A percentile compares a stretch with the other conserved stretches of the same genome.
Evolutionary conservation across 2,888 invertebrate genomes (phyloP).

Genomic region (Drosophila fungiperda): DNA sequence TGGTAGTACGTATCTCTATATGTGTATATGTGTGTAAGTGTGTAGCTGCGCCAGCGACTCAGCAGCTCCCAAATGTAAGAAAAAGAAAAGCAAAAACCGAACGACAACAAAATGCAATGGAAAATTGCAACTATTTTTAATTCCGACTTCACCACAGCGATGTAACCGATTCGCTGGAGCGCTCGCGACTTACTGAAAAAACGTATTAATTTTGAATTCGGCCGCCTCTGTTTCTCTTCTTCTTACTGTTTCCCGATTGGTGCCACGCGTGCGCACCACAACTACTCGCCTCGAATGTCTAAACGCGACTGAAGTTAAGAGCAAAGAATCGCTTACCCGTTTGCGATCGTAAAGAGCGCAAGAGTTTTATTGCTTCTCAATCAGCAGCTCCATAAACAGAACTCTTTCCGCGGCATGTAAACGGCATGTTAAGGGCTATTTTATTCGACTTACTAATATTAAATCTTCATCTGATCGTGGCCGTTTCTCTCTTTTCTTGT

Average conservation of each 20-base stretch:
- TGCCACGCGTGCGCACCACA: conserved; percentile 55
- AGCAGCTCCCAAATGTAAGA: conserved; percentile 19
- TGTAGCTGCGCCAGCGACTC: conserved; percentile 25
- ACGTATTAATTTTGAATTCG: conserved; percentile 44
- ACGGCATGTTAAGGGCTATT: neutral
- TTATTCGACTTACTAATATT: neutral
- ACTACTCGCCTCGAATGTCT: conserved; percentile 51
- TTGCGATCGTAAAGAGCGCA: conserved; percentile 18
- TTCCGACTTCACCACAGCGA: conserved; percentile 26
- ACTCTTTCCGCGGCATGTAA: neutral
- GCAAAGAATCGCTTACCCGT: conserved; percentile 7
- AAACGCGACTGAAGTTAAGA: conserved; percentile 46
- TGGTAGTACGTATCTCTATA: conserved; percentile 17
- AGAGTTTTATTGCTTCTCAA: conserved; percentile 1
- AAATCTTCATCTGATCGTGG: neutral
- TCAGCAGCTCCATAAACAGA: neutral
- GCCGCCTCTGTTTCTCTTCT: conserved; percentile 33
- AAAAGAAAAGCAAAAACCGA: conserved; percentile 11
- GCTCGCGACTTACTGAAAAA: conserved; percentile 63
- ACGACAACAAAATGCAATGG: conserved; percentile 8
- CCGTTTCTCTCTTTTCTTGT: neutral
- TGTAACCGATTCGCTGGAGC: conserved; percentile 58
- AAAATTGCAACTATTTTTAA: conserved; percentile 31
- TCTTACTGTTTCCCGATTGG: conserved; percentile 31
- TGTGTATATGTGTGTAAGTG: too few species aligned